These are phyloP conservation scores for Astur gentilis DNA, from an alignment of 2,113 vertebrate species.

Conservation along the genomic window DNA sequence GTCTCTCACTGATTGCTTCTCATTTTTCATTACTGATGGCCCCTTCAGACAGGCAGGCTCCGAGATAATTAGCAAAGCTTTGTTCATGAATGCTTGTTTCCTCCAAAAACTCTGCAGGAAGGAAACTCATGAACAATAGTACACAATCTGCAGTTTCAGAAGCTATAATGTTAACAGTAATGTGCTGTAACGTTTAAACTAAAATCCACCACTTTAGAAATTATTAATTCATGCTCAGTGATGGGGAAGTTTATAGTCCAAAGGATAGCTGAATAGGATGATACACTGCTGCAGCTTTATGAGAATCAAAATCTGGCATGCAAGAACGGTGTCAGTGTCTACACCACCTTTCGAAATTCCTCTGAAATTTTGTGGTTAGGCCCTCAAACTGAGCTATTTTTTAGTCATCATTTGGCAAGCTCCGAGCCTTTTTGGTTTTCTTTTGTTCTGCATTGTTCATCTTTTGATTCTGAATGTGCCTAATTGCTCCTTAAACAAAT, in stretches of 20 bases:
- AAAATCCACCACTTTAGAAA: not conserved
- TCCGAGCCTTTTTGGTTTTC: not conserved
- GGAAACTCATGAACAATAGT: constrained; percentile 10
- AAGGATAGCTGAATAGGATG: not conserved
- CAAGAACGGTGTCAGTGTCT: not conserved
- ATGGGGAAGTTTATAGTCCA: not conserved
- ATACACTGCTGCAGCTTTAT: not conserved
- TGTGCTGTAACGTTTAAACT: not conserved
- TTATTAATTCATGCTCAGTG: not conserved
- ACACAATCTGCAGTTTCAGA: constrained; percentile 21
- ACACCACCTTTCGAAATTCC: not conserved
- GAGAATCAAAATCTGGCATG: not conserved
- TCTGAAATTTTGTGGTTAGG: not conserved
- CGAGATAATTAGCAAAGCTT: constrained; percentile 64
- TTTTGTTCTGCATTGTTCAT: not conserved
- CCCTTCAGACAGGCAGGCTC: constrained; percentile 54
- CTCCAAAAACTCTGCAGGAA: constrained; percentile 61
- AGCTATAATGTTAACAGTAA: constrained; percentile 14
- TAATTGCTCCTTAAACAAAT: not conserved
- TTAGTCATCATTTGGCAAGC: not conserved
- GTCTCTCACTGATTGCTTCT: constrained; percentile 50
- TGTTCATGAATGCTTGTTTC: constrained; percentile 42
- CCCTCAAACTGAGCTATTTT: not conserved
- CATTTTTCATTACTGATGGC: constrained; percentile 54
- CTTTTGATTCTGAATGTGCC: not conserved